phyloP scores from a whole-genome alignment of 2,797 vertebrate species.

The Semaprochilodus insignis region DNA sequence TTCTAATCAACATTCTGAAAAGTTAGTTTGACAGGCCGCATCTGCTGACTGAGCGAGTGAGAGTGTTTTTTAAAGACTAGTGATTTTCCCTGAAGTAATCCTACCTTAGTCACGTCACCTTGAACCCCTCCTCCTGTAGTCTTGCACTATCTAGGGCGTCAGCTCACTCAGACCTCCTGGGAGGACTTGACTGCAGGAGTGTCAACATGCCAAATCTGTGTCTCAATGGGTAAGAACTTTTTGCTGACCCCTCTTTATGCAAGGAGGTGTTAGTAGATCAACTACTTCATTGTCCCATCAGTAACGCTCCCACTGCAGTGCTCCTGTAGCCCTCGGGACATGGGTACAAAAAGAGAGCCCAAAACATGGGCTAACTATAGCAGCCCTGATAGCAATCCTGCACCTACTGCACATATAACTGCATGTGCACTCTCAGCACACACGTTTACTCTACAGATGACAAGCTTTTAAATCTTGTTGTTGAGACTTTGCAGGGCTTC shows the following conservation, averaged over 20 bases:
- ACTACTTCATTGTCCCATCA: constrained; percentile 4
- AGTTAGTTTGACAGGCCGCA: background rate
- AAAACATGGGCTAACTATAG: constrained; percentile 31
- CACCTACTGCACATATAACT: constrained; percentile 17
- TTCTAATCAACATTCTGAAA: background rate
- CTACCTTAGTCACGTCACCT: background rate
- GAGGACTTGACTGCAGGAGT: constrained; percentile 21
- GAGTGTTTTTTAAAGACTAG: background rate
- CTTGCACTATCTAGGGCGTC: constrained; percentile 42
- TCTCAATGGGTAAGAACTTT: constrained; percentile 19
- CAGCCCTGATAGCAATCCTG: constrained; percentile 14
- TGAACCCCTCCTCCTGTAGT: background rate
- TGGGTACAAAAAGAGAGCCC: constrained; percentile 13
- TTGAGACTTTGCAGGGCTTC: background rate
- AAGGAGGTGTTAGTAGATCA: constrained; percentile 8
- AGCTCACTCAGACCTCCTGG: constrained; percentile 13
- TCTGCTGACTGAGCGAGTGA: background rate
- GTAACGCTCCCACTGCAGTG: constrained; percentile 36
- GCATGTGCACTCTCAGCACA: background rate
- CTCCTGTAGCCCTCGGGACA: constrained; percentile 27
- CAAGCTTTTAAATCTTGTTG: background rate
- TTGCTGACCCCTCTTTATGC: constrained; percentile 31
- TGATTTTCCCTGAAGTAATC: background rate
- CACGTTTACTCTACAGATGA: background rate
- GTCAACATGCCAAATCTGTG: constrained; percentile 31